Evolutionary conservation across 1,140 invertebrate genomes (phyloP).

Genomic region (Mya arenaria): DNA sequence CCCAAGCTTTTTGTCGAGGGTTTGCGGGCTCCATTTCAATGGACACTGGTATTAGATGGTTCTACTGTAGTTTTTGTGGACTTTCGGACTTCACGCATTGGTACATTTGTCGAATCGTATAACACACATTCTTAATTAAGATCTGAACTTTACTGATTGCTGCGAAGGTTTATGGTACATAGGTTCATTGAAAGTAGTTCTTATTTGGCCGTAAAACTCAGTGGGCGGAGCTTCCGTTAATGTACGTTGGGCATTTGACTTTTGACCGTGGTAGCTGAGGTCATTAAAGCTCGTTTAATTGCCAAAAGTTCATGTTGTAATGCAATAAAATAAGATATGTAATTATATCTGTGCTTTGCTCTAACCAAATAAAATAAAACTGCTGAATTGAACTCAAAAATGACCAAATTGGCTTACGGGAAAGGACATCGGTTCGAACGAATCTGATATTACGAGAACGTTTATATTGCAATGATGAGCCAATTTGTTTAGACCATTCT

Average conservation of each 20-base stretch:
- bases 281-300: too few species aligned
- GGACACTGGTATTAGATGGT: background rate
- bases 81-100: conserved; percentile 2
- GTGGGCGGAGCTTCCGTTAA: conserved; percentile 10
- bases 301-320: too few species aligned
- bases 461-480: too few species aligned
- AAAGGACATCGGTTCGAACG: too few species aligned
- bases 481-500: too few species aligned
- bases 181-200: conserved; percentile 29
- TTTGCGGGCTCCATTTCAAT: conserved; percentile 13
- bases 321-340: background rate
- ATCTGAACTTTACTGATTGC: conserved; percentile 41
- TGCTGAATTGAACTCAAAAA: too few species aligned
- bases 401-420: too few species aligned
- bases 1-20: conserved; percentile 29
- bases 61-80: too few species aligned
- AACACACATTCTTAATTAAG: conserved; percentile 51
- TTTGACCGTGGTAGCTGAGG: background rate
- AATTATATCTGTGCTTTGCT: background rate
- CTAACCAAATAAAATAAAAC: too few species aligned
- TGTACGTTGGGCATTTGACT: conserved; percentile 23
- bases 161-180: conserved; percentile 26
- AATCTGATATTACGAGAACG: too few species aligned
- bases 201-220: conserved; percentile 48
- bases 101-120: conserved; percentile 46